Evolutionary conservation across 2,113 vertebrate genomes (phyloP), one percentile per base, ranked within the genome.

Genomic region (Pangasianodon gigas): DNA sequence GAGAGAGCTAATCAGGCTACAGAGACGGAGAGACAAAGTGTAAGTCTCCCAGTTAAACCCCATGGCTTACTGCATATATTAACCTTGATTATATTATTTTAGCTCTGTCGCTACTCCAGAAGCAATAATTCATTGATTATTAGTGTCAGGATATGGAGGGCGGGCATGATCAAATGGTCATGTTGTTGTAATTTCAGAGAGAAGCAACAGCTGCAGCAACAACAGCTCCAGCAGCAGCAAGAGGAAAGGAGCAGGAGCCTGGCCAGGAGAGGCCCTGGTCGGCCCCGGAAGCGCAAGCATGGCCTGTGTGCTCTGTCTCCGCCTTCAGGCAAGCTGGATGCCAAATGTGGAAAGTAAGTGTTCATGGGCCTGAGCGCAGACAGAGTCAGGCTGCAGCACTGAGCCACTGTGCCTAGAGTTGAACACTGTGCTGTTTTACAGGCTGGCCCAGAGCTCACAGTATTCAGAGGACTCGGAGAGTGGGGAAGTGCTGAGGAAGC

Each of bases 271-370:
- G 98, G 98, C 94, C 97, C 98, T 92, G 98, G 98, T 91, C 96
- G 98, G 96, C 98, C 98, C 54, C 95, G 98, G 95, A 99, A 99
- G 96, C 97, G 98, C 95, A 99, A 97, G 91, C 97, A 96, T 94
- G 96, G 96, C 95, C 95, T 94, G 88, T 95, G 94, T 90, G 87
- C 96, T 94, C 93, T 97, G 92, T 95, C 97, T 91, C 94, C 96
- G 93, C 96, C 97, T 89, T 95, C 96, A 95, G 95, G 96, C 94
- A 98, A 97, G 96, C 96, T 97, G 95, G 97, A 97, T 95, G 91
- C 93, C 95, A 96, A 96, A 95, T 96, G 96, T 95, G 97, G 95
- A 96, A 98, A 97, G 98, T 99, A 96, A 95, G 96, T 95, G 75
- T 46, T 9, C 6, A 29, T 13, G 14, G 13, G n/a, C n/a, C 79